Evolutionary conservation across 2,888 invertebrate genomes (phyloP).

Genomic region (Tenthredo distinguenda): DNA sequence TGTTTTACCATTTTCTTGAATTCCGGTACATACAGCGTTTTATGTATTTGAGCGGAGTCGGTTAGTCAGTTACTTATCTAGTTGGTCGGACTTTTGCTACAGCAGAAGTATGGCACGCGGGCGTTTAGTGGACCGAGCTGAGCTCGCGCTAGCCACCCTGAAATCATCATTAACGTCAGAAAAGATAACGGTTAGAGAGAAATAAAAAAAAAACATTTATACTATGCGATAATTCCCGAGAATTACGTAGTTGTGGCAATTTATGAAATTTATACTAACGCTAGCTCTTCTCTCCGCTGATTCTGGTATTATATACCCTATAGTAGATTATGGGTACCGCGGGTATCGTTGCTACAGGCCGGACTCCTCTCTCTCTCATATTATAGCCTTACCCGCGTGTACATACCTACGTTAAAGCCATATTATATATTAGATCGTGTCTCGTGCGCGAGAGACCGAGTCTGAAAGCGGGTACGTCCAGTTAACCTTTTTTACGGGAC

Average conservation of each 20-base stretch:
- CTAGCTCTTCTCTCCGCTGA: neutral
- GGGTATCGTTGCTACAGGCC: neutral
- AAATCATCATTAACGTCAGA: conserved; percentile 42
- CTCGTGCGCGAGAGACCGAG: neutral
- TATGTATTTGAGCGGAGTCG: too few relatives aligned
- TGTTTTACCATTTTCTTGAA: too few relatives aligned
- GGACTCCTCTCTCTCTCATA: neutral
- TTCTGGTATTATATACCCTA: neutral
- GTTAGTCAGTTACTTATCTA: neutral
- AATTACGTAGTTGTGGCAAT: conserved; percentile 49
- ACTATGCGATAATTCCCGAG: conserved; percentile 46
- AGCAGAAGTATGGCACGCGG: neutral
- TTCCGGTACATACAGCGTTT: too few relatives aligned
- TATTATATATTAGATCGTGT: neutral
- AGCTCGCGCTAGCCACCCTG: conserved; percentile 16
- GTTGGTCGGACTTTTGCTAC: neutral
- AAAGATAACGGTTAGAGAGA: conserved; percentile 26
- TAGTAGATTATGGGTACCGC: neutral
- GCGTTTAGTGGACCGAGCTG: conserved; percentile 18
- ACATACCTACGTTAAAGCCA: neutral
- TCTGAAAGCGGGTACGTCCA: conserved; percentile 39
- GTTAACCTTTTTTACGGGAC: conserved; percentile 57
- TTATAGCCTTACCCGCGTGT: neutral
- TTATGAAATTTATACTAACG: conserved; percentile 42
- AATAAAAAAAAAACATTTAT: neutral